A percentile compares a stretch with the other conserved stretches of the same genome.
phyloP scores from a whole-genome alignment of 2,797 vertebrate species.

The Hozukius guyotensis region DNA sequence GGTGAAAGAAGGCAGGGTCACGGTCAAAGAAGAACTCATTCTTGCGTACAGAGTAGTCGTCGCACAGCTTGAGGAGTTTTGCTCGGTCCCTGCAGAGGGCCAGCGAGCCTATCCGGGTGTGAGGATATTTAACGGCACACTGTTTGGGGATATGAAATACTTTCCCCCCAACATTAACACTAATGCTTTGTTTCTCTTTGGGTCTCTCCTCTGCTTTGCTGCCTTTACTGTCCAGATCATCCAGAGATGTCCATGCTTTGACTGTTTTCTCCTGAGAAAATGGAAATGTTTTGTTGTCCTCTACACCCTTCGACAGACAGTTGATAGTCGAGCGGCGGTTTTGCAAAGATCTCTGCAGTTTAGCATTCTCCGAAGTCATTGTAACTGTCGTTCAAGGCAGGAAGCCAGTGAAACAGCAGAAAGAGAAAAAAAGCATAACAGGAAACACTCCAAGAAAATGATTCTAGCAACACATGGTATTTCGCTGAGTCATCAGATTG shows the following conservation, averaged over 20 bases:
- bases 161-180: conserved; percentile 86
- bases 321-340: conserved; percentile 70
- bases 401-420: conserved; percentile 1
- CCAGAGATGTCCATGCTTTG: conserved; percentile 85
- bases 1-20: conserved; percentile 85
- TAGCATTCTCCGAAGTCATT: conserved; percentile 57
- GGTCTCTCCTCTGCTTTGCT: conserved; percentile 26
- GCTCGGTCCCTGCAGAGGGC: conserved; percentile 77
- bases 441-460: conserved; percentile 31
- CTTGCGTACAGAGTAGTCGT: conserved; percentile 85
- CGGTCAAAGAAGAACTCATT: conserved; percentile 90
- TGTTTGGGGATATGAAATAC: conserved; percentile 81
- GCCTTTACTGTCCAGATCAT: conserved; percentile 63
- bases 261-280: conserved; percentile 81
- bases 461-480: not conserved
- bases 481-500: not conserved
- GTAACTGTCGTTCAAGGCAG: conserved; percentile 9
- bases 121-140: conserved; percentile 79
- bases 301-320: conserved; percentile 48
- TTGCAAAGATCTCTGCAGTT: conserved; percentile 56
- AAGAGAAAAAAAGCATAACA: conserved; percentile 4
- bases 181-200: conserved; percentile 63
- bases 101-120: conserved; percentile 84
- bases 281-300: conserved; percentile 68
- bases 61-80: conserved; percentile 82